Evolutionary conservation across 2,797 vertebrate species (phyloP), one percentile per base, ranked within the genome.

Genomic region (Coreius guichenoti): DNA sequence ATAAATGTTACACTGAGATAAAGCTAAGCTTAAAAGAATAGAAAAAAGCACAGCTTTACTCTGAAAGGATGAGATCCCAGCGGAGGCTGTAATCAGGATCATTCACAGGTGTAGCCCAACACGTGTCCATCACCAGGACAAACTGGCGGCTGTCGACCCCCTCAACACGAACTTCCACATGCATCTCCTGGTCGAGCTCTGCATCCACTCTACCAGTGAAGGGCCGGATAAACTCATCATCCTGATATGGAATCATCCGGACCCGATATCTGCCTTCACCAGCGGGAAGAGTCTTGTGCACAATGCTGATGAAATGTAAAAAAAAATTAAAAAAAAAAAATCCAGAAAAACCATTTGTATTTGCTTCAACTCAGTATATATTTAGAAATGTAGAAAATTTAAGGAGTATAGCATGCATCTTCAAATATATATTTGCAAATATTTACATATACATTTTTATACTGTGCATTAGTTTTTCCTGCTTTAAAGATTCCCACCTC

Each of bases 41-140:
- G 14, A 7, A 21, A 43, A 2, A 39, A 39, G 6, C 36, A 39
- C 6, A 39, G 23, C 12, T 45, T 73, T 74, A 74, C 72, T 74
- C 72, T 39, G 58, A 31, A 21, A 0, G 72, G 1, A 95, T 92
- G 47, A 95, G 93, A 88, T 94, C 87, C 93, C 93, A 86, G 72
- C 70, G 91, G 65, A 93, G 80, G 2, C 76, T 61, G 72, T 87
- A 85, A 85, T 43, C 80, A 1, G 89, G 1, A 0, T 81, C 0
- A 19, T 92, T 91, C 17, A 90, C 72, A 0, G 72, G 72, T 74
- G 72, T 74, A 74, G 72, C 72, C 72, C 72, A 74, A 74, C 72
- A 74, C 26, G 26, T 51, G 45, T 74, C 72, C 8, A 74, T 12
- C 4, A 94, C 68, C 3, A 86, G 88, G 76, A 93, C 88, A 49